Conservation (phyloP, 2,113 vertebrate genomes). For the Ictalurus punctatus region DNA sequence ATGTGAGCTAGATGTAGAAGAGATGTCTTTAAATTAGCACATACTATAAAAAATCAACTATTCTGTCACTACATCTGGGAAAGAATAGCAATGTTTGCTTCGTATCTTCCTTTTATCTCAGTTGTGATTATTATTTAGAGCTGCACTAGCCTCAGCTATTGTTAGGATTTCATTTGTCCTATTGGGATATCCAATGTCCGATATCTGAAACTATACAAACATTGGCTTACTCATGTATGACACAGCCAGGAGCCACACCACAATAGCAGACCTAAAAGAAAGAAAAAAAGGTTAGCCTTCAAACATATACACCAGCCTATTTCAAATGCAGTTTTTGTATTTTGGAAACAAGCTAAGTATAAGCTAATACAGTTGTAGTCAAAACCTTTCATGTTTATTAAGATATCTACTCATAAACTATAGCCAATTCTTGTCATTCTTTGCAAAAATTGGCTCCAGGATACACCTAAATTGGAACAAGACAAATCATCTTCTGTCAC, state of each 20-base stretch:
- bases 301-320: neutral
- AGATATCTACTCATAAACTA: neutral
- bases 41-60: neutral
- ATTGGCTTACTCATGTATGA: slow-evolving; percentile 8
- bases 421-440: neutral
- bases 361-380: neutral
- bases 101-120: neutral
- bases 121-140: neutral
- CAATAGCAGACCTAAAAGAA: slow-evolving; percentile 7
- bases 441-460: neutral
- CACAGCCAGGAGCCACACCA: neutral
- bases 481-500: neutral
- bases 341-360: neutral
- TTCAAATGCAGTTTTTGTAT: neutral
- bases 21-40: neutral
- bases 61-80: neutral
- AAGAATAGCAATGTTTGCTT: neutral
- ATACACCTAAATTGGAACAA: neutral
- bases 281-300: neutral
- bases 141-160: neutral
- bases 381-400: neutral
- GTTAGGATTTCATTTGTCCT: neutral
- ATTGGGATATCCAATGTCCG: neutral
- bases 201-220: neutral
- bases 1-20: neutral